Base-by-base conservation (phyloP, 2,888 invertebrate species). In the Patella pellucida region DNA sequence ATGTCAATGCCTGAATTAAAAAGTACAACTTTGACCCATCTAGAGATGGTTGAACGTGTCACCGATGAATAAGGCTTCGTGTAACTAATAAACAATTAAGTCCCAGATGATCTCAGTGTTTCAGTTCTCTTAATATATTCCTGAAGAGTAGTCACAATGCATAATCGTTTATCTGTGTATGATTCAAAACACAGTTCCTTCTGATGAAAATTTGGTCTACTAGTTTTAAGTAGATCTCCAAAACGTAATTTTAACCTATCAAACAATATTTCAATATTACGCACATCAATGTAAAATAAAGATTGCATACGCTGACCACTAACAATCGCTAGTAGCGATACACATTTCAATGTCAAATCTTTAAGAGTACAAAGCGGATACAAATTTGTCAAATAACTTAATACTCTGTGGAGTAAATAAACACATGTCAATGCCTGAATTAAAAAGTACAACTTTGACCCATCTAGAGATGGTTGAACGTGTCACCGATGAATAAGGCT, bases 401-500 rank as follows among this genome's bases (percentile, higher is more conserved):
- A 80, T 76, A 81, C 80, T 81, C n/a, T 79, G 79, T 2, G 77
- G 72, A 23, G 73, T 70, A 75, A 73, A 79, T 52, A 71, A 41
- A 4, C 27, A 52, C 12, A 54, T 72, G 50, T 81, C 76, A n/a
- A 80, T 76, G 11, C 76, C 76, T 14, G 80, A 62, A n/a, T 52
- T 50, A 14, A 27, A n/a, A 27, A 82, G 67, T 11, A 78, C 74
- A n/a, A 50, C 19, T 72, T 77, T 80, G 12, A 83, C 72, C 81
- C 79, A 83, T 71, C 80, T 69, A 5, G 80, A 75, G 62, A 80
- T 70, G 16, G 81, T 82, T 27, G 78, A 76, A 72, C 78, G 74
- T 16, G 69, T 74, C 2, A 83, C 76, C 27, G 15, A 14, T 41
- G 77, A 72, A 56, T 79, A 75, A 19, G 77, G 78, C 76, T 80